phyloP scores from a whole-genome alignment of 2,797 vertebrate species.

The Sebastes matsubarae region DNA sequence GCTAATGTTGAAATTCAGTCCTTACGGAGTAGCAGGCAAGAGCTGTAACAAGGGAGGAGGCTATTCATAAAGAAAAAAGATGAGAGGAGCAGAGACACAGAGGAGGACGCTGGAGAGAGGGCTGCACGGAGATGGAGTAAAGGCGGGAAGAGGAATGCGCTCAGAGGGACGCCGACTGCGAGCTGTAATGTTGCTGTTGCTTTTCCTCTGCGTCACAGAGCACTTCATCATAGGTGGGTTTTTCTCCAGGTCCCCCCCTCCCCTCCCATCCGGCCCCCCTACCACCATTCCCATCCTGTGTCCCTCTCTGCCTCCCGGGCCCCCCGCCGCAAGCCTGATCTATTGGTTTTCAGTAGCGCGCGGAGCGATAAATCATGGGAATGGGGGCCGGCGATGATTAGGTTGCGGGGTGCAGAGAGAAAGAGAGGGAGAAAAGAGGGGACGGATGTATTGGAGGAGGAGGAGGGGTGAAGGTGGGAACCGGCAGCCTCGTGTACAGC shows the following conservation, averaged over 20 bases:
- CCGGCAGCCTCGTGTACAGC: constrained; percentile 68
- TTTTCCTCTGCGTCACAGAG: constrained; percentile 80
- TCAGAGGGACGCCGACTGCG: constrained; percentile 68
- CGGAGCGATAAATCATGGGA: constrained; percentile 95
- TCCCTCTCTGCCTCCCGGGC: constrained; percentile 74
- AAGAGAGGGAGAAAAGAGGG: constrained; percentile 49
- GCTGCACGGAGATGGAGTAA: constrained; percentile 42
- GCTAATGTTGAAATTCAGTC: constrained; percentile 33
- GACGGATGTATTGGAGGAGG: constrained; percentile 54
- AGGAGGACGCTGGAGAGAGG: constrained; percentile 48
- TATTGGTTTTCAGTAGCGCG: constrained; percentile 89
- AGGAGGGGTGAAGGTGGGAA: constrained; percentile 50
- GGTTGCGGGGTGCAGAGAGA: constrained; percentile 77
- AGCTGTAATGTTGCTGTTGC: constrained; percentile 71
- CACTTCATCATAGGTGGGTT: constrained; percentile 91
- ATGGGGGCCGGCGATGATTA: constrained; percentile 91
- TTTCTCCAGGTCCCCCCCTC: constrained; percentile 78
- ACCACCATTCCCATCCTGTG: constrained; percentile 77
- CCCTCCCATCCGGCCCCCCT: constrained; percentile 64
- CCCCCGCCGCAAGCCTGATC: constrained; percentile 89
- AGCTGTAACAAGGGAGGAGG: constrained; percentile 20
- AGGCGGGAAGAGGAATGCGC: constrained; percentile 55
- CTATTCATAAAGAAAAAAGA: constrained; percentile 42
- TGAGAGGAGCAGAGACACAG: constrained; percentile 17
- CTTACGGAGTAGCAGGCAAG: constrained; percentile 9